Evolutionary conservation across 2,888 invertebrate species (phyloP), one percentile per base, ranked within the genome.

Genomic region (Pemphredon lugubris): DNA sequence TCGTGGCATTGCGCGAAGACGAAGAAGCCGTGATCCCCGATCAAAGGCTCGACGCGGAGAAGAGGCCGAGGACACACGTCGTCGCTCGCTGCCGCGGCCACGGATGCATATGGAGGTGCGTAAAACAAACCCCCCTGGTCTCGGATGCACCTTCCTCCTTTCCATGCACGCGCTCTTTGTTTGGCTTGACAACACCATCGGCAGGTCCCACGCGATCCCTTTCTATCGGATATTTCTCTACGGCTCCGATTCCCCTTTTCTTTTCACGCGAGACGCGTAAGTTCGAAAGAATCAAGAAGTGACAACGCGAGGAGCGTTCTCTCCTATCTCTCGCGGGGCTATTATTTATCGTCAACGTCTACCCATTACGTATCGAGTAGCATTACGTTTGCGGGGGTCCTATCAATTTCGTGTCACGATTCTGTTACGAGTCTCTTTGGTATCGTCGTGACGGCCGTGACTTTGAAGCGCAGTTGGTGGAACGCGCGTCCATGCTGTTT

Each of bases 81-180:
- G 84, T 81, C 83, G 78, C 79, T 84, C 80, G 82, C 82, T 84
- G 84, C 77, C 84, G 81, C 86, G 83, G 83, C 82, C 81, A 87
- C 87, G 87, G 84, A 87, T 87, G 87, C 87, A 86, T 89, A 88
- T 89, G 88, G 88, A 89, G 89, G 89, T 89, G 81, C 81, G 88
- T 88, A 81, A 70, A 75, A n/a, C n/a, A n/a, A 73, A 42, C 61
- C 63, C 44, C 64, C 63, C 48, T 57, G 18, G 57, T 68, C 63
- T 68, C 58, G 68, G 59, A n/a, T 69, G 75, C 73, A 72, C 55
- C 68, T 71, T 67, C 61, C 63, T 60, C 50, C 14, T 14, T 14
- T 37, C 44, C 53, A 60, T 64, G 67, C 72, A 72, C 73, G 65
- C 65, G 59, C 59, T 79, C 82, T 79, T 83, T 83, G 76, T 84